A percentile compares a stretch with the other conserved stretches of the same genome.
Evolutionary conservation across 2,797 vertebrate genomes (phyloP).

Genomic region (Petrocephalus sullivani): DNA sequence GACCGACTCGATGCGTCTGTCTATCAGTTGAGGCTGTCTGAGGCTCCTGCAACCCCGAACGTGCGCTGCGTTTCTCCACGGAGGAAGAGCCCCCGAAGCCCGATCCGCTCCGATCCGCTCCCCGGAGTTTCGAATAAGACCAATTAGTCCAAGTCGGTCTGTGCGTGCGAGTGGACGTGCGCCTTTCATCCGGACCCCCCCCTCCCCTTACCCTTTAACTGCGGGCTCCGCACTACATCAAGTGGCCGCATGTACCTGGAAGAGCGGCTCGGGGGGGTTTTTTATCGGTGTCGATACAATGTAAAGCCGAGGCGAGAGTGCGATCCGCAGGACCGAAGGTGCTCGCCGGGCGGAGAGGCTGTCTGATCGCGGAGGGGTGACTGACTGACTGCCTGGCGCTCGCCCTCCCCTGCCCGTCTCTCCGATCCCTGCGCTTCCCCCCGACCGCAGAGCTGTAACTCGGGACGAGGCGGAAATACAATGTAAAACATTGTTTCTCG

Average conservation of each 20-base stretch:
- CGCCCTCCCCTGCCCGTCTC: slow-evolving; percentile 50
- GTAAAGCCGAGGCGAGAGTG: slow-evolving; percentile 26
- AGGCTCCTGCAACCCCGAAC: slow-evolving; percentile 80
- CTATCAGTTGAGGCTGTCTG: slow-evolving; percentile 98
- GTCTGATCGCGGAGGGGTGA: slow-evolving; percentile 53
- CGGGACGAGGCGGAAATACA: slow-evolving; percentile 44
- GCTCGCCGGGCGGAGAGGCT: slow-evolving; percentile 58
- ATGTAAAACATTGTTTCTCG: slow-evolving; percentile 43
- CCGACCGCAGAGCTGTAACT: slow-evolving; percentile 34
- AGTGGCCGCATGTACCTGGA: slow-evolving; percentile 59
- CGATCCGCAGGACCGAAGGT: slow-evolving; percentile 52
- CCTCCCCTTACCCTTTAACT: not conserved
- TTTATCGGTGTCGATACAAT: slow-evolving; percentile 51
- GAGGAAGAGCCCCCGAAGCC: slow-evolving; percentile 66
- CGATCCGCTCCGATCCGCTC: slow-evolving; percentile 61
- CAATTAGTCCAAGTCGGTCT: slow-evolving; percentile 59
- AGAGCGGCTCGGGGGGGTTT: slow-evolving; percentile 27
- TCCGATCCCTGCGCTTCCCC: slow-evolving; percentile 39
- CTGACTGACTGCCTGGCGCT: slow-evolving; percentile 40
- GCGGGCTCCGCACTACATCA: slow-evolving; percentile 45
- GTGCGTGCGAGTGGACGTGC: slow-evolving; percentile 60
- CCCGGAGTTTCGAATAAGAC: slow-evolving; percentile 64
- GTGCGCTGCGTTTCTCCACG: slow-evolving; percentile 77
- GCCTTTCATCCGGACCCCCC: slow-evolving; percentile 3
- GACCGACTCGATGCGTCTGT: slow-evolving; percentile 98